Evolutionary conservation across 2,113 vertebrate genomes (phyloP).

Genomic region (Grammomys dolichurus): DNA sequence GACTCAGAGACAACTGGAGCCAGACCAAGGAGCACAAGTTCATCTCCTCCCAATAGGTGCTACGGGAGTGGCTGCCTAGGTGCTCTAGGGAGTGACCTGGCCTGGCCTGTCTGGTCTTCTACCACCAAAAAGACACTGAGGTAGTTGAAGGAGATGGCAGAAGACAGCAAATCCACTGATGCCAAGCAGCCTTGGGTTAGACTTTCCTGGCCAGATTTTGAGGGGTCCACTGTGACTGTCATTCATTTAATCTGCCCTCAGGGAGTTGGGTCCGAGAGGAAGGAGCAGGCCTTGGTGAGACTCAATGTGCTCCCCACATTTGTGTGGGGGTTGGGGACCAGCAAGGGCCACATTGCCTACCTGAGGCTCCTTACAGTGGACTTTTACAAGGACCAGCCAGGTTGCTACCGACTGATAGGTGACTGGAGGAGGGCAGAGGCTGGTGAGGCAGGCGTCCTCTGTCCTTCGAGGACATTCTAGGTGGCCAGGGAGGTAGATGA

Average conservation of each 20-base stretch:
- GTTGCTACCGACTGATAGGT: not conserved
- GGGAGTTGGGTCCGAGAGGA: not conserved
- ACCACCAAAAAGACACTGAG: not conserved
- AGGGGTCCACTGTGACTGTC: not conserved
- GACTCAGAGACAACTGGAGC: not conserved
- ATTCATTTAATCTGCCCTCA: not conserved
- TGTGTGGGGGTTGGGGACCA: not conserved
- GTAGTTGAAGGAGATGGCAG: not conserved
- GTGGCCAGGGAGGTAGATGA: not conserved
- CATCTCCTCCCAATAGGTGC: not conserved
- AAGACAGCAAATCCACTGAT: not conserved
- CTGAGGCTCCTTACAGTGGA: not conserved
- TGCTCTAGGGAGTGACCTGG: not conserved
- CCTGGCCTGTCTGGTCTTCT: conserved; percentile 31
- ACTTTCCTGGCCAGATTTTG: not conserved
- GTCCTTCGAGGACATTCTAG: not conserved
- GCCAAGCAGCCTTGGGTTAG: not conserved
- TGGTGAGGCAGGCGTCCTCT: not conserved
- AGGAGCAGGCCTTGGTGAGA: not conserved
- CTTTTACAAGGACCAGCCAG: not conserved
- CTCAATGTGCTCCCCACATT: not conserved
- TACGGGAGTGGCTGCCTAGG: not conserved
- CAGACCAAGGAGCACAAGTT: not conserved
- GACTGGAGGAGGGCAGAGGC: not conserved
- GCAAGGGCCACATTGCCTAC: not conserved